Evolutionary conservation across 2,888 invertebrate genomes (phyloP), one percentile per base, ranked within the genome.

Genomic region (Ectemnius lituratus): DNA sequence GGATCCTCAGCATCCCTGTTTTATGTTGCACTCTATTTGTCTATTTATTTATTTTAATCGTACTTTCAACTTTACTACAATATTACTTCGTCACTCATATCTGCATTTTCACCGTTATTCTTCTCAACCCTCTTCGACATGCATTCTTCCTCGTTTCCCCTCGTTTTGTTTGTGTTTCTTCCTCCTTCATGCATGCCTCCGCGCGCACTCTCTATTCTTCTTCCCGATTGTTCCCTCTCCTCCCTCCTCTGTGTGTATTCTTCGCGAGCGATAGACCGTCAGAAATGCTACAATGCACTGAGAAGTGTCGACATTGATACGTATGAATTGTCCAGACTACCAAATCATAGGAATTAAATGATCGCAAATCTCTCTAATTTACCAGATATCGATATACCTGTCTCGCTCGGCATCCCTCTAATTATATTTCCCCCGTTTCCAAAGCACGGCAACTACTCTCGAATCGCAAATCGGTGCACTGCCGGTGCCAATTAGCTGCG

Each of bases 401-500:
- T 3, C 28, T 4, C 28, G 28, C 37, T 37, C 37, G 8, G 0
- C 6, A 8, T 11, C 8, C 37, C 37, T 37, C 37, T 37, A 37
- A 37, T 37, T 37, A 37, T 37, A 37, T 37, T 37, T 37, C 37
- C 0, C 37, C 37, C 8, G 1, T 6, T 11, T 4, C 8, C 8
- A 37, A 8, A 8, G 37, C 37, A 1, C 37, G 8, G 37, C n/a
- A 37, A 11, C 8, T 37, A 11, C 37, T 37, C 8, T 6, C 37
- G 37, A 37, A 8, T 0, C 37, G 37, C 37, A 11, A 37, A 37
- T 37, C 37, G 8, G 37, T 37, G 70, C 70, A 69, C 77, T 67
- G 69, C 67, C 62, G 75, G 71, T 70, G 74, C 71, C 77, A 78
- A 79, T 79, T 79, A 79, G 75, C 72, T 77, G 79, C 77, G 77